Evolutionary conservation across 2,797 vertebrate genomes (phyloP).

Genomic region (Microtus californicus): DNA sequence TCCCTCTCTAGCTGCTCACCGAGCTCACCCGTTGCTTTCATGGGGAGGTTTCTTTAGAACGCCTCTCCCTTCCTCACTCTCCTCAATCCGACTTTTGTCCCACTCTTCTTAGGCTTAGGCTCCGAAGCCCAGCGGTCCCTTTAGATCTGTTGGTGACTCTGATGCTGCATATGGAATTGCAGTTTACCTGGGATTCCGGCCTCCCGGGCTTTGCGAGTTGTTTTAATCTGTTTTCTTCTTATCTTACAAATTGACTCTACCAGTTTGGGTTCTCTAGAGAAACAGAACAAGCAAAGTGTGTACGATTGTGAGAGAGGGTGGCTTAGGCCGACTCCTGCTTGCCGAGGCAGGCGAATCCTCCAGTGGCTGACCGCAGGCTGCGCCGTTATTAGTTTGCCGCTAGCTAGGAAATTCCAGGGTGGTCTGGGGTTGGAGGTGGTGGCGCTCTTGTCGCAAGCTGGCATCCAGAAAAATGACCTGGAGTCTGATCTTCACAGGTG

Average conservation of each 20-base stretch:
- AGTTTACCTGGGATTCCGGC: neutral
- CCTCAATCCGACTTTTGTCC: neutral
- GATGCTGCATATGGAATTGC: neutral
- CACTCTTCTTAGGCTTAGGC: neutral
- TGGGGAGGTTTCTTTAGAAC: neutral
- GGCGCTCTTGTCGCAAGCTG: neutral
- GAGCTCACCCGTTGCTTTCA: neutral
- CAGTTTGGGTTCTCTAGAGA: neutral
- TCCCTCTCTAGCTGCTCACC: neutral
- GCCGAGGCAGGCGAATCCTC: no score
- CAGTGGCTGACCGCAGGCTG: neutral
- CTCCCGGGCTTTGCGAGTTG: neutral
- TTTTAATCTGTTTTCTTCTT: constrained; percentile 17
- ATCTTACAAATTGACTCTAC: neutral
- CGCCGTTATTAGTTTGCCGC: neutral
- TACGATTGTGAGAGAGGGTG: neutral
- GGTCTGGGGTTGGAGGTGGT: neutral
- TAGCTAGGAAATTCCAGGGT: neutral
- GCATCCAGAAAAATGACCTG: neutral
- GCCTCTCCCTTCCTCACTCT: neutral
- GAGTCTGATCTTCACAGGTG: neutral
- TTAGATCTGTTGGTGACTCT: neutral
- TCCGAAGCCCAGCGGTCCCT: neutral
- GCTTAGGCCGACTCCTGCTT: neutral
- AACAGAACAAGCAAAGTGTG: neutral